Base-by-base conservation (phyloP, 2,797 vertebrate species). In the Bovichtus diacanthus region DNA sequence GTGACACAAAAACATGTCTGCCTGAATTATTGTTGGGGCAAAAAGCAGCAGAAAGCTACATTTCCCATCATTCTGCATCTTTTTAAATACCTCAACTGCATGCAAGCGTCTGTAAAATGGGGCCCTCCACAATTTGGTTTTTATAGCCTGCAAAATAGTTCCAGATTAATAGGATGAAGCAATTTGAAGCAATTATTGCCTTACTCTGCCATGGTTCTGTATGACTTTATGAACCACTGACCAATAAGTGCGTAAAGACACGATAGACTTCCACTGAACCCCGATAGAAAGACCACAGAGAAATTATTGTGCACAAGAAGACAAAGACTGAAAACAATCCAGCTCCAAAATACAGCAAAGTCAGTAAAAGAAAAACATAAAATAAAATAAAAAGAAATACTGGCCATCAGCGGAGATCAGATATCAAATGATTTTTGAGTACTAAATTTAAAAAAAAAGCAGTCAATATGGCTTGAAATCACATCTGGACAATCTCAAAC, bases 1-100 rank as follows among this genome's bases (percentile, higher is more conserved):
- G 27, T n/a, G 38, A 70, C 69, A 62, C 34, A 50, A 61, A 71
- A 76, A 81, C 66, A 46, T 71, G 72, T 71, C 41, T 0, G 38
- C 38, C 21, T 49, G 43, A 68, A 78, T 81, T 56, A 73, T 34
- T 41, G 19, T 54, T 23, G 19, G 10, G 19, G 6, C 4, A 13
- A 5, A 6, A 49, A 49, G 31, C 41, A 62, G 39, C 58, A 46
- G 59, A 56, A 58, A 38, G 9, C 34, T 58, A 41, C 27, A 29
- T 34, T 39, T 23, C 5, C 31, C 25, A 63, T 64, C 18, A 41
- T 67, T 13, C 41, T 61, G 51, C 54, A 39, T 77, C 13, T 65
- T 49, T 59, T 41, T 49, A 65, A 61, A 64, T 15, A 41, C 19
- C 9, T 50, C 7, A 8, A 43, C 34, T 67, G 23, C 59, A 18